Base-by-base conservation (phyloP, 37 sponge, comb jelly and placozoan genomes). In the Cliona cf. orientalis region DNA sequence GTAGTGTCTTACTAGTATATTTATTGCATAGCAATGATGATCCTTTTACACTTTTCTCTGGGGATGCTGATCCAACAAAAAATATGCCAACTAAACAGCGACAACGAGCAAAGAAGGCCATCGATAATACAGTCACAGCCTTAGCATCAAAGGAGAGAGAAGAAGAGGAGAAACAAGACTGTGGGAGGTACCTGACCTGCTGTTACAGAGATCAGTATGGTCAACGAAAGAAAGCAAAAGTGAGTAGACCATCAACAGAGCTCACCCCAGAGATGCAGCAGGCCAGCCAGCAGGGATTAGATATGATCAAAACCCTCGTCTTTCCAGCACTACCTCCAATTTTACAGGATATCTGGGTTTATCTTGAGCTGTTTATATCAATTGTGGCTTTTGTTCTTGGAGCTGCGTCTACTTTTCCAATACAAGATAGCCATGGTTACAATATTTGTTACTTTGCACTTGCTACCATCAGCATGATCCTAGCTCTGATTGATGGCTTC, bases 401-500 rank as follows among this genome's bases (percentile, higher is more conserved):
- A 21, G 17, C 63, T n/a, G 25, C 23, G 5, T 19, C 36, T 22
- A 21, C n/a, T 9, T 61, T 55, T 46, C 45, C 69, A 31, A 37
- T 38, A 12, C 37, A 44, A 19, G 40, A 21, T 2, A 85, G 56
- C 35, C 23, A 25, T 25, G 43, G 46, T 9, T 87, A 75, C 80
- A 57, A 72, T 3, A 55, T 57, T 2, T 40, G 64, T 4, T 73
- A 74, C 45, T 58, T 87, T 17, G 23, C 36, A 28, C 68, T 87
- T 6, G 41, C 80, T 0, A 58, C 49, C n/a, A 26, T 87, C 42
- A 55, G 58, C 36, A 29, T 73, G n/a, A 19, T 74, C 9, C 58
- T 87, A 12, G 80, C 81, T 9, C 22, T 37, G 32, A 80, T 87
- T 25, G 87, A 87, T 80, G 80, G 59, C 33, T 87, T 80, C 66